Evolutionary conservation across 2,888 invertebrate genomes (phyloP).

Genomic region (Cephonodes hylas): DNA sequence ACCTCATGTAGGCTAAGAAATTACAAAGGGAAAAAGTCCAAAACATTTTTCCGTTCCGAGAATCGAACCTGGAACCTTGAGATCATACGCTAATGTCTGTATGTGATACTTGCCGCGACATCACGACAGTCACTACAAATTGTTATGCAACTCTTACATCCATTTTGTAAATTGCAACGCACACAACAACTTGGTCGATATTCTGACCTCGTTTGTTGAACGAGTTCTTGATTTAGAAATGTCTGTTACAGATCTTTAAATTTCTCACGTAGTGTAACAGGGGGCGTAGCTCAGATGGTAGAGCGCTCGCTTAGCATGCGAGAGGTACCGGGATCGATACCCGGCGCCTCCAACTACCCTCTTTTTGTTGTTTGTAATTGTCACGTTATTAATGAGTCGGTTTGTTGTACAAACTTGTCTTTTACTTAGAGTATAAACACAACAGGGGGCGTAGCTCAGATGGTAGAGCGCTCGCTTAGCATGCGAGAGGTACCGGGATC

Average conservation of each 20-base stretch:
- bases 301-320: conserved; percentile 82
- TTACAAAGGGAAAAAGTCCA: no score
- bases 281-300: conserved; percentile 66
- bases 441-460: conserved; percentile 77
- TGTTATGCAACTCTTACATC: no score
- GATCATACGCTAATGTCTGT: no score
- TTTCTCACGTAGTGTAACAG: neutral
- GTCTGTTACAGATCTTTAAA: neutral
- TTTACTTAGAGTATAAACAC: neutral
- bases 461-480: conserved; percentile 82
- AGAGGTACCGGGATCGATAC: conserved; percentile 77
- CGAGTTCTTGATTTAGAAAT: neutral
- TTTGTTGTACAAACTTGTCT: no score
- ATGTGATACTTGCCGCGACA: no score
- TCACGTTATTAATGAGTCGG: no score
- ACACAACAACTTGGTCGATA: no score
- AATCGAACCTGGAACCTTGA: no score
- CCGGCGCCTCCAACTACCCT: conserved; percentile 19
- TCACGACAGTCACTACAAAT: no score
- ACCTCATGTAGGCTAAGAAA: no score
- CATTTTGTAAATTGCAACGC: no score
- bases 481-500: conserved; percentile 79
- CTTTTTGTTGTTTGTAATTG: neutral
- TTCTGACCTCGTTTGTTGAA: neutral
- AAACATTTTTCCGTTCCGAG: no score